These are phyloP conservation scores for Thaumatotibia leucotreta DNA, from an alignment of 1,140 invertebrate species.

Conservation along the genomic window DNA sequence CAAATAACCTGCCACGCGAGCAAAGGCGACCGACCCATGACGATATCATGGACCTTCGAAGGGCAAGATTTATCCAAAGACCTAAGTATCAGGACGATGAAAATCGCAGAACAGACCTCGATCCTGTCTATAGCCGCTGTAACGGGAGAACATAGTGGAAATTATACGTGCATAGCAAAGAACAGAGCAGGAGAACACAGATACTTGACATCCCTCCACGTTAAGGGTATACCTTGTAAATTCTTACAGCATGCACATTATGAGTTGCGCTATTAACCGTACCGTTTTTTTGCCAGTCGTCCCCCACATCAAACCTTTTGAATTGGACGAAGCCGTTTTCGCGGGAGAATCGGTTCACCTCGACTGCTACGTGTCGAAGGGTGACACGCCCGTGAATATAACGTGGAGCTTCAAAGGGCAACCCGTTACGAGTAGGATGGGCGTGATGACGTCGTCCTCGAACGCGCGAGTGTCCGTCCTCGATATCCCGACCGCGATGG, in stretches of 20 bases:
- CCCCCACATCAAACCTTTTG: conserved; percentile 83
- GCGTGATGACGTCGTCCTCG: conserved; percentile 71
- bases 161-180: conserved; percentile 82
- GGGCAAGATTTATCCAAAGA: conserved; percentile 73
- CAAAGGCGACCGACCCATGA: conserved; percentile 84
- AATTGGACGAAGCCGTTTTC: conserved; percentile 81
- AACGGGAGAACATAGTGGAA: conserved; percentile 79
- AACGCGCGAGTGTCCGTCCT: conserved; percentile 77
- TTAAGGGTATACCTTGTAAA: conserved; percentile 78
- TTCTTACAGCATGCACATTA: conserved; percentile 51
- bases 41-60: conserved; percentile 85
- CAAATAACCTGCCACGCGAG: conserved; percentile 85
- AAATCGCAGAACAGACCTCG: conserved; percentile 80
- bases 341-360: conserved; percentile 80
- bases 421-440: conserved; percentile 50
- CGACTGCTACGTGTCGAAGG: conserved; percentile 79
- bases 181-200: conserved; percentile 81
- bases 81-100: conserved; percentile 76
- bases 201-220: conserved; percentile 78
- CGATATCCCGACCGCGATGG: conserved; percentile 77
- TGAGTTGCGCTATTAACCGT: conserved; percentile 47
- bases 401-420: conserved; percentile 70
- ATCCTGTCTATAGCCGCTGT: conserved; percentile 82
- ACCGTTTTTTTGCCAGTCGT: conserved; percentile 74
- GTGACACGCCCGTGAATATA: conserved; percentile 76